Conservation (phyloP, 2,113 vertebrate species). For the Bolborhynchus lineola region DNA sequence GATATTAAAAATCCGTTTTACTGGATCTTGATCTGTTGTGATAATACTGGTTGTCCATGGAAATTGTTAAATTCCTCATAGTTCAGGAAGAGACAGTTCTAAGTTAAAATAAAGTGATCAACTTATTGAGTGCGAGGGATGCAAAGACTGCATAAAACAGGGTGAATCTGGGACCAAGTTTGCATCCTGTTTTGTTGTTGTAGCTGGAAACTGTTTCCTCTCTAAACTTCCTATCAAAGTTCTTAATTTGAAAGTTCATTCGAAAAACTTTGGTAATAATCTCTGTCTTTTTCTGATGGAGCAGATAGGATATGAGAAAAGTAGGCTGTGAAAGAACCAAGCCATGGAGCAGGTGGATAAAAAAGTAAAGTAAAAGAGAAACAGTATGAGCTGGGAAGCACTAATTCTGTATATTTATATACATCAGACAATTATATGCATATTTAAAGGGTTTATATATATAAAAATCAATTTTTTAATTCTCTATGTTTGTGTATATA, state of each 20-base stretch:
- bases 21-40: not conserved
- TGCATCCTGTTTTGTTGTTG: not conserved
- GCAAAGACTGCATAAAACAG: not conserved
- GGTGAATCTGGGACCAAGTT: not conserved
- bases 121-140: not conserved
- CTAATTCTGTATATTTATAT: not conserved
- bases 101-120: not conserved
- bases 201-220: not conserved
- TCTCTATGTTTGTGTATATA: not conserved
- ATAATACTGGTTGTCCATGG: not conserved
- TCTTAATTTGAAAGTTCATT: not conserved
- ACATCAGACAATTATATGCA: not conserved
- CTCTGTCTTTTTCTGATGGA: not conserved
- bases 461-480: not conserved
- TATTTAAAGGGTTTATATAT: not conserved
- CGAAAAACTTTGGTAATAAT: not conserved
- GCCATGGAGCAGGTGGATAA: not conserved
- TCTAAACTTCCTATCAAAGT: not conserved
- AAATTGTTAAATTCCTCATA: not conserved
- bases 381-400: not conserved
- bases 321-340: not conserved
- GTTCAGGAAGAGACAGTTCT: not conserved
- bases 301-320: not conserved
- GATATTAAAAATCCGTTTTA: conserved; percentile 18
- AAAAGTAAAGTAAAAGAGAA: not conserved